These are phyloP conservation scores for Herminia tarsipennalis DNA, from an alignment of 2,888 invertebrate species.

Conservation along the genomic window DNA sequence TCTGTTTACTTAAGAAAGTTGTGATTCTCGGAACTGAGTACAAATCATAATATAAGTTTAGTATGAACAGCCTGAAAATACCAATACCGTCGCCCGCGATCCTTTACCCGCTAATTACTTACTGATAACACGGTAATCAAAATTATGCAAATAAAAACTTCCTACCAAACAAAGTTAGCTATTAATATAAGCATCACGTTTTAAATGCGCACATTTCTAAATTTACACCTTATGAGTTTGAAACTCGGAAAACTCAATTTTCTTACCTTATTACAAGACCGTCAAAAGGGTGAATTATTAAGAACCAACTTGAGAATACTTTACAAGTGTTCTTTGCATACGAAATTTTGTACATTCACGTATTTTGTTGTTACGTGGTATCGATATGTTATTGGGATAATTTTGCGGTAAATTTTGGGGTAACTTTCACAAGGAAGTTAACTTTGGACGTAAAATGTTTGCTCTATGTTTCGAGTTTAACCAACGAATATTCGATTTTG, in stretches of 20 bases:
- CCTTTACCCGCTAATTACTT: no score
- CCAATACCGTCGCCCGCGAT: no score
- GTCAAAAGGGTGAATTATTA: slow-evolving; percentile 24
- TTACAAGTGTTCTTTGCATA: slow-evolving; percentile 20
- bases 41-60: no score
- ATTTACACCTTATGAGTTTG: slow-evolving; percentile 7
- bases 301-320: slow-evolving; percentile 15
- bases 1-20: no score
- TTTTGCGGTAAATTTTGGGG: not conserved
- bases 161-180: not conserved
- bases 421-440: not conserved
- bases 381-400: slow-evolving; percentile 6
- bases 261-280: slow-evolving; percentile 15
- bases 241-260: slow-evolving; percentile 15
- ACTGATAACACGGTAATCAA: no score
- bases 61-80: no score
- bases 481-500: no score
- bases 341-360: slow-evolving; percentile 17
- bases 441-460: no score
- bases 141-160: not conserved
- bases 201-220: slow-evolving; percentile 6
- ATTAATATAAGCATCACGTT: slow-evolving; percentile 1
- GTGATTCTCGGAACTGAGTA: no score
- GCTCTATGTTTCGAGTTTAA: no score
- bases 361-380: not conserved